A percentile compares a stretch with the other conserved stretches of the same genome.
phyloP scores from a whole-genome alignment of 1,140 invertebrate species.

The Cyclina sinensis region DNA sequence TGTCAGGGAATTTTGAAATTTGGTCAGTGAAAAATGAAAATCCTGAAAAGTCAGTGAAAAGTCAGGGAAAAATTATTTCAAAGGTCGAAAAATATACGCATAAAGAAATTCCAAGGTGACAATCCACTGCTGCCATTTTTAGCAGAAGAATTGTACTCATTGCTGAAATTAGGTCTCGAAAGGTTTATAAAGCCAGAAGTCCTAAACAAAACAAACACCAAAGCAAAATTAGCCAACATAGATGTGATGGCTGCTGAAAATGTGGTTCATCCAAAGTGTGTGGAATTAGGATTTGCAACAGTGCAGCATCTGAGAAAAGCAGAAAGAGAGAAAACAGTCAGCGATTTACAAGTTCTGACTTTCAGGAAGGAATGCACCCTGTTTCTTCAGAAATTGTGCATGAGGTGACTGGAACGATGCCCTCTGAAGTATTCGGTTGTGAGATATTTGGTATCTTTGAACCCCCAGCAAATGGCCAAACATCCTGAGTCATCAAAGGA shows the following conservation, averaged over 20 bases:
- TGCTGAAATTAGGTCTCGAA: constrained; percentile 31
- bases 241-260: constrained; percentile 48
- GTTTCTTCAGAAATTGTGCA: constrained; percentile 34
- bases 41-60: too few species aligned
- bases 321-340: too few species aligned
- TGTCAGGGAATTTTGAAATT: too few species aligned
- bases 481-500: not conserved
- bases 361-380: constrained; percentile 50
- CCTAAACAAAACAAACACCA: constrained; percentile 26
- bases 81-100: too few species aligned
- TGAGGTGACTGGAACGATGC: constrained; percentile 36
- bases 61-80: too few species aligned
- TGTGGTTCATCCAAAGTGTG: constrained; percentile 38
- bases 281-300: constrained; percentile 41
- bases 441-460: constrained; percentile 46
- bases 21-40: too few species aligned
- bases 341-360: constrained; percentile 35
- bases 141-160: constrained; percentile 50
- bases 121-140: constrained; percentile 47
- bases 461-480: constrained; percentile 41
- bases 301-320: constrained; percentile 11
- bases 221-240: constrained; percentile 41
- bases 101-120: constrained; percentile 46
- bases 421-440: constrained; percentile 60
- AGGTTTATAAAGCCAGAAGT: constrained; percentile 48